phyloP scores from a whole-genome alignment of 2,888 invertebrate species.

The Heteromyza rotundicornis region DNA sequence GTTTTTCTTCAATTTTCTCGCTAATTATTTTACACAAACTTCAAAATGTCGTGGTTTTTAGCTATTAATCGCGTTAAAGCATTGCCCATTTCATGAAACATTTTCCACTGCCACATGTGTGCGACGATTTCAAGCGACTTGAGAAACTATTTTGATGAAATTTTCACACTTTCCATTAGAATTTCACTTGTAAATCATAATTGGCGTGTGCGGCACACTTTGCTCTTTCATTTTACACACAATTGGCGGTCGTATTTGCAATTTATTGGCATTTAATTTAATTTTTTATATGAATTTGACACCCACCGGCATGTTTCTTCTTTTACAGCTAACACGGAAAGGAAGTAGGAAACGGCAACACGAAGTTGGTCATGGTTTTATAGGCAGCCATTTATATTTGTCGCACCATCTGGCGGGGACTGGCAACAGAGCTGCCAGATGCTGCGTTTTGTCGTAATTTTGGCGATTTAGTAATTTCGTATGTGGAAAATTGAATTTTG shows the following conservation, averaged over 20 bases:
- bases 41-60: background rate
- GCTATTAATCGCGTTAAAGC: background rate
- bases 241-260: conserved; percentile 24
- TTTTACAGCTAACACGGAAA: conserved; percentile 63
- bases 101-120: background rate
- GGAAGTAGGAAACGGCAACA: conserved; percentile 49
- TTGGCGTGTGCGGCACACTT: conserved; percentile 9
- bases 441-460: no score
- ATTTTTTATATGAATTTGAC: conserved; percentile 46
- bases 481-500: no score
- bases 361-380: background rate
- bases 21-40: conserved; percentile 33
- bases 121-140: background rate
- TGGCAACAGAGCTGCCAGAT: no score
- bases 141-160: background rate
- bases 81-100: no score
- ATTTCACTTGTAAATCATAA: background rate
- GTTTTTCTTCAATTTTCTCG: no score
- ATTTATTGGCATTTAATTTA: conserved; percentile 36
- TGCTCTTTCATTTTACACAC: conserved; percentile 4
- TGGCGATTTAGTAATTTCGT: no score
- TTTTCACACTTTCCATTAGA: background rate
- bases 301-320: conserved; percentile 64
- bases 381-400: background rate
- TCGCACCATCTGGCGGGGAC: background rate